These are phyloP conservation scores for Brachyistius frenatus DNA, from an alignment of 2,113 vertebrate genomes.

Conservation along the genomic window DNA sequence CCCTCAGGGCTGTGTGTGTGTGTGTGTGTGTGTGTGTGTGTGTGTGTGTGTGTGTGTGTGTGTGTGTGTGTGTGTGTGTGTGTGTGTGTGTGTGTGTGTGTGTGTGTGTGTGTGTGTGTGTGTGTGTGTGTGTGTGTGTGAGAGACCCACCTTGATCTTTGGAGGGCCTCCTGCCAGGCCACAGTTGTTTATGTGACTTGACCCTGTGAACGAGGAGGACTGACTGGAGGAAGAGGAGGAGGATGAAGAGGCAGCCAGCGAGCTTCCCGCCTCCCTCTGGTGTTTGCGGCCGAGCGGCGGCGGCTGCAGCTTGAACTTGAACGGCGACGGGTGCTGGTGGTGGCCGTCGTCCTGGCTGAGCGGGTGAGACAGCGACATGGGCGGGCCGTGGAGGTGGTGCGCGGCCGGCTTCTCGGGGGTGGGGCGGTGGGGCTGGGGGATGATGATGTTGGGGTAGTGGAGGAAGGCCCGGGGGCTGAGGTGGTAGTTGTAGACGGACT, in stretches of 20 bases:
- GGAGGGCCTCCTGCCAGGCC: conserved; percentile 71
- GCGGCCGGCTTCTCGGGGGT: conserved; percentile 65
- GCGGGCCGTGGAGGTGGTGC: conserved; percentile 76
- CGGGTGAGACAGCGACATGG: conserved; percentile 70
- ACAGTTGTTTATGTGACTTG: conserved; percentile 50
- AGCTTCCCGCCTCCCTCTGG: conserved; percentile 80
- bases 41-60: no score
- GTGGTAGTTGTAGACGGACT: conserved; percentile 97
- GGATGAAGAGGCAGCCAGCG: conserved; percentile 51
- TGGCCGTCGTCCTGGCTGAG: conserved; percentile 67
- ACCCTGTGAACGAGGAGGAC: conserved; percentile 64
- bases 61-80: no score
- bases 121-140: background rate
- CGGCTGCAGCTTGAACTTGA: conserved; percentile 95
- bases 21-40: no score
- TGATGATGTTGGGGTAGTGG: conserved; percentile 92
- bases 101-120: no score
- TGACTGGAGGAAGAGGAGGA: conserved; percentile 66
- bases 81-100: background rate
- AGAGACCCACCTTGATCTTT: conserved; percentile 87
- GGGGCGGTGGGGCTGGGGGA: conserved; percentile 92
- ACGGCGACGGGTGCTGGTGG: conserved; percentile 83
- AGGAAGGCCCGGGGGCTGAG: conserved; percentile 94
- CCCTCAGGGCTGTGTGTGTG: no score
- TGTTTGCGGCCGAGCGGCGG: conserved; percentile 89